Evolutionary conservation across 2,797 vertebrate species (phyloP).

Genomic region (Xiphorhynchus erythropygius): DNA sequence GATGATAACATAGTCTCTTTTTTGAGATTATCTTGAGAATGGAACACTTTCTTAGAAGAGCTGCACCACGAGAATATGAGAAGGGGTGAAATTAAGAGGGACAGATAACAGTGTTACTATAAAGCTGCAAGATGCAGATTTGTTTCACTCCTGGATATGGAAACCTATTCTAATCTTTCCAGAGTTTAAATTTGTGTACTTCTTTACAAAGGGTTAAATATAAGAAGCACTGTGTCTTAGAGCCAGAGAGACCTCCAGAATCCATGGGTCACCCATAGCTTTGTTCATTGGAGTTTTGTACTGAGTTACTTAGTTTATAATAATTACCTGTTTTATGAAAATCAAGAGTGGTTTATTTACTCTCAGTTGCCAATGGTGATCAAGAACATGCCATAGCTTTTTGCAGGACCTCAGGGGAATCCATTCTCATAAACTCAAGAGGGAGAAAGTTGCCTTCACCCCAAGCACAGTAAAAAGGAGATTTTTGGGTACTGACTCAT

Average conservation of each 20-base stretch:
- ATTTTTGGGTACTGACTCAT: background rate
- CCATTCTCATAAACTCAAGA: background rate
- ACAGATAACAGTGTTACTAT: background rate
- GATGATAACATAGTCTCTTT: background rate
- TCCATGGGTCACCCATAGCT: background rate
- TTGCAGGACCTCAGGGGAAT: background rate
- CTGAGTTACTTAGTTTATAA: background rate
- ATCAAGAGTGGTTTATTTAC: background rate
- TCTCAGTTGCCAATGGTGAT: background rate
- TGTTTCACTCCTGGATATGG: background rate
- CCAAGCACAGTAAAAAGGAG: background rate
- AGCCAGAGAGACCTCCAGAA: background rate
- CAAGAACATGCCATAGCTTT: background rate
- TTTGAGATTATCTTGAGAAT: constrained; percentile 11
- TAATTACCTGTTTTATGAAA: background rate
- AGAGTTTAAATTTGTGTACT: background rate
- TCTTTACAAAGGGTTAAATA: background rate
- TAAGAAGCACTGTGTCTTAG: background rate
- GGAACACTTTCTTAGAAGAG: background rate
- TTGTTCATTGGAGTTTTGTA: background rate
- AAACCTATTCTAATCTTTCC: background rate
- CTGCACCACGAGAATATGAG: background rate
- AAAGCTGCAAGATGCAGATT: background rate
- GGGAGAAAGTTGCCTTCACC: background rate
- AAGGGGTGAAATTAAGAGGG: background rate